phyloP scores from a whole-genome alignment of 2,113 vertebrate genomes.

The Plecturocebus donacophilus region DNA sequence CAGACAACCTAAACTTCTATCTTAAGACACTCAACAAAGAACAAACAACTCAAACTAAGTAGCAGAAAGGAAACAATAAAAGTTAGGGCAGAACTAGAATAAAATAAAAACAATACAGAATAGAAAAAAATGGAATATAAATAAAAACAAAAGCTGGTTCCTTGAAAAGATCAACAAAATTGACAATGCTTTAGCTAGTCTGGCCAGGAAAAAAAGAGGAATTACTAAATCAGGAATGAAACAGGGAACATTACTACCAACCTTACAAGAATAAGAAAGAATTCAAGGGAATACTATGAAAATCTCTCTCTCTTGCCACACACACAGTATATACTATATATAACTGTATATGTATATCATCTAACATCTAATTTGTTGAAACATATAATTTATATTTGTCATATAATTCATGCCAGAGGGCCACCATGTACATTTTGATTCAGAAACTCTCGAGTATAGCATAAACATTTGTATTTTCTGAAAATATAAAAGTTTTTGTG shows the following conservation, averaged over 20 bases:
- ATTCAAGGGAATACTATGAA: background rate
- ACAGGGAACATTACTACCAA: background rate
- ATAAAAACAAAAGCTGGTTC: background rate
- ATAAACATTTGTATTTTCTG: conserved; percentile 16
- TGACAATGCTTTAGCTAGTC: background rate
- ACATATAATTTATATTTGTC: background rate
- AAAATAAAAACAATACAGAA: background rate
- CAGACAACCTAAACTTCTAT: background rate
- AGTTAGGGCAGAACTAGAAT: background rate
- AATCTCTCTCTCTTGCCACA: background rate
- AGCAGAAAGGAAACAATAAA: background rate
- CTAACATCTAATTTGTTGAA: background rate
- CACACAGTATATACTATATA: too few species aligned
- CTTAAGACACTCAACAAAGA: background rate
- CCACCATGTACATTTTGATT: background rate
- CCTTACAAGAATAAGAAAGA: background rate
- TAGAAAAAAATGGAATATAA: background rate
- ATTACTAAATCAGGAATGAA: conserved; percentile 17
- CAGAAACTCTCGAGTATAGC: background rate
- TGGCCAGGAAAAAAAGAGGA: background rate
- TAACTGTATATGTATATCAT: background rate
- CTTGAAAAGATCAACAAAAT: background rate
- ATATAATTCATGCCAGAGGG: background rate
- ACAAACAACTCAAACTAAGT: background rate
- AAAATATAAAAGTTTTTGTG: background rate